Conservation (phyloP, 64 coral and sea anemone species). For the Anthopleura sola region DNA sequence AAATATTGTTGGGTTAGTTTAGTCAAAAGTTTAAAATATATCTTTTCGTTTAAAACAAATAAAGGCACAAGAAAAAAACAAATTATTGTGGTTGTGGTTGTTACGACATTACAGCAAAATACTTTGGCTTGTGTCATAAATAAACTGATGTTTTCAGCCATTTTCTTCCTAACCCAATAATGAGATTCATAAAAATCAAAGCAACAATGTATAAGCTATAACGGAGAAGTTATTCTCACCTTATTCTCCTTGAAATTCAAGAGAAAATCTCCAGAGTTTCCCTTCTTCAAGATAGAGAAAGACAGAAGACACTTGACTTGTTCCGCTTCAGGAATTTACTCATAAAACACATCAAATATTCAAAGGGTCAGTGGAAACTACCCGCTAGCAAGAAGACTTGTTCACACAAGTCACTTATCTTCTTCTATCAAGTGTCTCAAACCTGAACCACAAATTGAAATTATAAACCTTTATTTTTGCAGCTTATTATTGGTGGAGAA, state of each 20-base stretch:
- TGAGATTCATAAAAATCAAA: not conserved
- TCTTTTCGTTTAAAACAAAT: too few relatives aligned
- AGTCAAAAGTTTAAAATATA: too few relatives aligned
- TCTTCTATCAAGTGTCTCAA: not conserved
- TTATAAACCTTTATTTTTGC: not conserved
- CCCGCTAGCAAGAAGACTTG: not conserved
- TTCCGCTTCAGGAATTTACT: not conserved
- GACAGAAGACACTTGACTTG: not conserved
- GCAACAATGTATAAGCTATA: not conserved
- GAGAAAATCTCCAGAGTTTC: conserved; percentile 18
- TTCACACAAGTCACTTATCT: not conserved
- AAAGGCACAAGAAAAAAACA: too few relatives aligned
- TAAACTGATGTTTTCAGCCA: too few relatives aligned
- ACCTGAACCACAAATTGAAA: not conserved
- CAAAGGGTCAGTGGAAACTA: not conserved
- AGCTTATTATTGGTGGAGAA: not conserved
- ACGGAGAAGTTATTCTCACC: not conserved
- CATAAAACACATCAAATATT: conserved; percentile 10
- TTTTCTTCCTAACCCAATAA: too few relatives aligned
- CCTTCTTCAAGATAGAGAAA: not conserved
- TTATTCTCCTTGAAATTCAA: conserved; percentile 3
- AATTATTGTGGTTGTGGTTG: too few relatives aligned
- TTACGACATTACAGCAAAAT: not conserved
- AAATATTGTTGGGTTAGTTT: too few relatives aligned
- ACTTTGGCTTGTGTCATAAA: too few relatives aligned